Evolutionary conservation across 2,797 vertebrate genomes (phyloP), one percentile per base, ranked within the genome.

Genomic region (Molossus molossus): DNA sequence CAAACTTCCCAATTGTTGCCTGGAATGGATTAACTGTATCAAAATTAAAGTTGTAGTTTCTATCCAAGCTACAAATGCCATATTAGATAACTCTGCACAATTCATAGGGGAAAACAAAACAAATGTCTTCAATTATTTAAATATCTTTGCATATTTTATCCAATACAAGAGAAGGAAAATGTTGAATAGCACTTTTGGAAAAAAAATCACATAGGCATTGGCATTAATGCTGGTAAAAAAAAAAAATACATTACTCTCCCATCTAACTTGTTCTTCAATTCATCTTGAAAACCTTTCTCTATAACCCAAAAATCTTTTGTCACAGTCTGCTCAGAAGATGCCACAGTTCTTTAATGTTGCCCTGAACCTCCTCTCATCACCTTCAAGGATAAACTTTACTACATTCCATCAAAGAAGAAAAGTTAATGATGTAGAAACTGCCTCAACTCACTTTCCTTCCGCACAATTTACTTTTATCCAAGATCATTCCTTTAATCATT

Each of bases 391-490:
- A 82, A 93, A 76, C 15, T 62, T 94, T 1, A 55, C 27, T 50
- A 9, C 5, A 50, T 62, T 83, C 23, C 58, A 50, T 45, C 57
- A 57, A 13, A 82, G 15, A 48, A 87, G 37, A 84, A 86, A 86
- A 70, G 12, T 48, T 89, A 53, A 70, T 33, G 5, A 69, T 64
- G 2, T 81, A 60, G 62, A 50, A 91, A 90, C 37, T 90, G 12
- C 6, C 17, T 91, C 48, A 55, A 80, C 1, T 55, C 13, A 20
- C 29, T 64, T 82, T 8, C 8, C 23, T 94, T 95, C 33, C 15
- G 50, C 15, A 87, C 5, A 92, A 40, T 90, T 90, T 87, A 48
- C 33, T 50, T 91, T 95, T 81, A 84, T 58, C 11, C 55, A 90
- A 62, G 45, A 40, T 92, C 48, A 62, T 58, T n/a, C 9, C 6